Percentiles rank a stretch among this genome's conserved stretches.
These are phyloP conservation scores for Macaria liturata DNA, from an alignment of 2,888 invertebrate species.

Conservation along the genomic window DNA sequence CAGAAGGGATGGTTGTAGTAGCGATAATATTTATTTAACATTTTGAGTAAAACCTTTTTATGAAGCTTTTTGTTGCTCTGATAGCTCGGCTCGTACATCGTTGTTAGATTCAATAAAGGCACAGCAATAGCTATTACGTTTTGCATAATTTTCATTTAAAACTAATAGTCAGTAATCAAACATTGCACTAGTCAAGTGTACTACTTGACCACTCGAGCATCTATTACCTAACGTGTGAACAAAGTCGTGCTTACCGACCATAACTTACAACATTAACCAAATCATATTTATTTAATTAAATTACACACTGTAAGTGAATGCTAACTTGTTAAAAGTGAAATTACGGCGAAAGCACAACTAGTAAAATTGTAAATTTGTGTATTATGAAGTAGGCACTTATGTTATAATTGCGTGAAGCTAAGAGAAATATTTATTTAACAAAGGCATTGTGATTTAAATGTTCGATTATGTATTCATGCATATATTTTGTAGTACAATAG, in stretches of 20 bases:
- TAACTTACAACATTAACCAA: slow-evolving; percentile 41
- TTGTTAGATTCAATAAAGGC: no score
- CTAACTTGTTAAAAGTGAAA: slow-evolving; percentile 49
- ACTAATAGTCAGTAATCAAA: slow-evolving; percentile 17
- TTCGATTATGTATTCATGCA: slow-evolving; percentile 12
- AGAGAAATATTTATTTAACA: slow-evolving; percentile 18
- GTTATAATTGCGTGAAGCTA: slow-evolving; percentile 19
- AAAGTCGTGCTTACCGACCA: slow-evolving; percentile 48
- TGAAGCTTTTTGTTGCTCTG: no score
- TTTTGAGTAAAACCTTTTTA: no score
- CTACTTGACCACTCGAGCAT: slow-evolving; percentile 30
- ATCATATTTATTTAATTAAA: slow-evolving; percentile 38
- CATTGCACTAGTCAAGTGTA: slow-evolving; percentile 32
- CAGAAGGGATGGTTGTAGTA: no score
- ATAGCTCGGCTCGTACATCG: no score
- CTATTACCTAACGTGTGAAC: slow-evolving; percentile 55
- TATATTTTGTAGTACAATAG: slow-evolving; percentile 15
- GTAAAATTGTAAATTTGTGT: slow-evolving; percentile 30
- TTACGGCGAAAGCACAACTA: slow-evolving; percentile 44
- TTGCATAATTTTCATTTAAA: no score
- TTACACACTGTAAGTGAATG: slow-evolving; percentile 33
- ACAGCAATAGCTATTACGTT: no score
- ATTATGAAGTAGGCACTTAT: slow-evolving; percentile 18
- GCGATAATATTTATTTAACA: no score
- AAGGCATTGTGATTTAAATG: slow-evolving; percentile 19